A percentile compares a stretch with the other conserved stretches of the same genome.
These are phyloP conservation scores for Adelosebastes latens DNA, from an alignment of 2,797 vertebrate species.

Conservation along the genomic window DNA sequence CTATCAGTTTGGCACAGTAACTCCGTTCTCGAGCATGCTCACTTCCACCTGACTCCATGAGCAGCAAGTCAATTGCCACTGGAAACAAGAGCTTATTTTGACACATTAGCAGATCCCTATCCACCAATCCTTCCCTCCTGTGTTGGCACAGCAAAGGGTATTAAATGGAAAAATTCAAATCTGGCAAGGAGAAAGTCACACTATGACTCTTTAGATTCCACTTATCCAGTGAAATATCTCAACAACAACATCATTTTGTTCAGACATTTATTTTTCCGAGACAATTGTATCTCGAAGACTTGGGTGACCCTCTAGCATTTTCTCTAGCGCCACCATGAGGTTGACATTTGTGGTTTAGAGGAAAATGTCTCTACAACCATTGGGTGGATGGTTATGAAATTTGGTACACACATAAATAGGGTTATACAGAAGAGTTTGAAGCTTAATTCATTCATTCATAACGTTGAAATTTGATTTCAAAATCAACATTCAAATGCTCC, in stretches of 20 bases:
- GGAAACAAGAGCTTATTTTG: slow-evolving; percentile 21
- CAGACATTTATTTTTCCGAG: neutral
- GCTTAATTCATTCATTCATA: neutral
- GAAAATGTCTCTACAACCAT: neutral
- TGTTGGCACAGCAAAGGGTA: neutral
- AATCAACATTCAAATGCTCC: neutral
- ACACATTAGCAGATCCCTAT: slow-evolving; percentile 27
- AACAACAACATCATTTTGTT: neutral
- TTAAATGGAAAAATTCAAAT: neutral
- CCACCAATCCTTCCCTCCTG: neutral
- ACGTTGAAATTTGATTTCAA: neutral
- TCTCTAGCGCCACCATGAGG: too few species aligned
- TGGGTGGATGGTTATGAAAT: neutral
- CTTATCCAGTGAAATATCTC: neutral
- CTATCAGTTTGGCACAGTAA: slow-evolving; percentile 46
- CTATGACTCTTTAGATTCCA: neutral
- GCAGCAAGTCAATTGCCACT: slow-evolving; percentile 17
- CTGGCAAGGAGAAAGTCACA: neutral
- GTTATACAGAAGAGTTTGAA: neutral
- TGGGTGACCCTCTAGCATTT: neutral
- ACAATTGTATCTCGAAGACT: neutral
- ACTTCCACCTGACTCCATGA: slow-evolving; percentile 10
- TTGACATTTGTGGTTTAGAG: neutral
- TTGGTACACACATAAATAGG: neutral
- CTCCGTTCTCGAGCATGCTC: slow-evolving; percentile 8